Conservation (phyloP, 2,888 invertebrate genomes). For the Pterostichus niger region DNA sequence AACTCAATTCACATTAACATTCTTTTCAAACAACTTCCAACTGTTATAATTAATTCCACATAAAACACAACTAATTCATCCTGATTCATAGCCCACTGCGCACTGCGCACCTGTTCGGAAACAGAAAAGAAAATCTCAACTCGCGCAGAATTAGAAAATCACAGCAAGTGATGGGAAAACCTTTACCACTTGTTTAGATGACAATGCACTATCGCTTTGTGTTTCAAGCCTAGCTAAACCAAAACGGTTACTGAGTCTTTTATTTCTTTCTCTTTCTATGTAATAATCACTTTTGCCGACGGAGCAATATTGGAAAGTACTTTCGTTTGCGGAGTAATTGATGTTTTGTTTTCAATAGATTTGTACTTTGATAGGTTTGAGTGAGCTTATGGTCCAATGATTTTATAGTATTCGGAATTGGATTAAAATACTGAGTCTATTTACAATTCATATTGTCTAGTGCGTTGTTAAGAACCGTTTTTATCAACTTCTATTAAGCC, state of each 20-base stretch:
- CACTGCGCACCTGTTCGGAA: constrained; percentile 21
- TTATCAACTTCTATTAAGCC: no score
- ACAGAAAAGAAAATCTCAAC: constrained; percentile 4
- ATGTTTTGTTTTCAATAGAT: constrained; percentile 18
- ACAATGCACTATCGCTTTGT: constrained; percentile 22
- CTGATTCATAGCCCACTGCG: constrained; percentile 11
- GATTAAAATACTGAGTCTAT: not conserved
- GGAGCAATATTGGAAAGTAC: constrained; percentile 58
- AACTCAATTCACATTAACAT: constrained; percentile 18
- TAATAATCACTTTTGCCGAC: not conserved
- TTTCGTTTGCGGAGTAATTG: constrained; percentile 30
- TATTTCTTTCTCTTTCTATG: constrained; percentile 20
- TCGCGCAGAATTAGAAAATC: constrained; percentile 16
- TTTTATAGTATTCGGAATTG: not conserved
- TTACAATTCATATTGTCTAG: no score
- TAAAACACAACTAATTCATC: constrained; percentile 33
- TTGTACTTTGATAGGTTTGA: not conserved
- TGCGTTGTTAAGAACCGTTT: no score
- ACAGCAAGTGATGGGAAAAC: constrained; percentile 32
- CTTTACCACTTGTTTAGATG: constrained; percentile 25
- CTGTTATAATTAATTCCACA: constrained; percentile 28
- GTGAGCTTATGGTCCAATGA: not conserved
- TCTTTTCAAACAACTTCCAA: constrained; percentile 25
- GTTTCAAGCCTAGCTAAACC: not conserved
- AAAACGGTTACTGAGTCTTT: not conserved